Evolutionary conservation across 2,797 vertebrate genomes (phyloP).

Genomic region (Argentina silus): DNA sequence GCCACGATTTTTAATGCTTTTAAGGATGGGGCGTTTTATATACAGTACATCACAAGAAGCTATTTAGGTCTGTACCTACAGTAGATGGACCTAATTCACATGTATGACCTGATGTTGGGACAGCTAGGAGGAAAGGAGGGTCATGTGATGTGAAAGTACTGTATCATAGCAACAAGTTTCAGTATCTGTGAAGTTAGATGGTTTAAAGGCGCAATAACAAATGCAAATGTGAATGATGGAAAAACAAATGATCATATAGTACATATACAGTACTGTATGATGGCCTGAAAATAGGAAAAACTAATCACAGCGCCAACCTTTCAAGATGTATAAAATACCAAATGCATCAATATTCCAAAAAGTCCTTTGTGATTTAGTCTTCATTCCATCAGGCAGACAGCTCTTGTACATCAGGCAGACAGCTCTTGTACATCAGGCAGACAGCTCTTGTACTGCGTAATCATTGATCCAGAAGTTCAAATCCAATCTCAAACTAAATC

Average conservation of each 20-base stretch:
- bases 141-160: neutral
- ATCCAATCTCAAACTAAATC: conserved; percentile 2
- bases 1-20: conserved; percentile 21
- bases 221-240: no score
- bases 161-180: neutral
- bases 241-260: no score
- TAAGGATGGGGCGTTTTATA: conserved; percentile 1
- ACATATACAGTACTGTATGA: no score
- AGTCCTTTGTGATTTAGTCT: neutral
- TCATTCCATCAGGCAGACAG: neutral
- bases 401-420: no score
- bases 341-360: no score
- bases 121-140: neutral
- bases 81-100: neutral
- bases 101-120: conserved; percentile 3
- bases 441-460: neutral
- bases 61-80: neutral
- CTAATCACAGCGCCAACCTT: no score
- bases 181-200: neutral
- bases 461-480: neutral
- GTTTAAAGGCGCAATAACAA: no score
- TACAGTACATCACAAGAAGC: neutral
- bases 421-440: neutral
- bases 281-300: no score
- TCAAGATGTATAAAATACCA: no score